Conservation (phyloP, 2,888 invertebrate genomes). For the Coecobrya sp. region DNA sequence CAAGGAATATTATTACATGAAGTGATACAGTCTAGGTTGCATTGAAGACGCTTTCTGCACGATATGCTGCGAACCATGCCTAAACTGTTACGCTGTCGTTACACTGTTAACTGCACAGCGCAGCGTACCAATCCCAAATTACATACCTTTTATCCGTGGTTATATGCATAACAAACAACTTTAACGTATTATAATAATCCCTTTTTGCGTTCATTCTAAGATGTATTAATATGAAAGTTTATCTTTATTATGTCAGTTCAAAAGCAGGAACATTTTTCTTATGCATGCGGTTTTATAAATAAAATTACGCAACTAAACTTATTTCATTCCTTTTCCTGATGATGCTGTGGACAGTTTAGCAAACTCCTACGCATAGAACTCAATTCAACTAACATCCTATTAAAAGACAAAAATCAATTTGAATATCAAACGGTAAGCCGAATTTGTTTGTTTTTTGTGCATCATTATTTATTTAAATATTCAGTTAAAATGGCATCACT, state of each 20-base stretch:
- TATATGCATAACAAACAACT: neutral
- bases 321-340: constrained; percentile 45
- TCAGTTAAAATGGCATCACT: neutral
- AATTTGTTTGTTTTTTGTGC: neutral
- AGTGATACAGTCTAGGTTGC: neutral
- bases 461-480: neutral
- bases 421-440: neutral
- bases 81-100: neutral
- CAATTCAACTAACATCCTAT: neutral
- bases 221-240: neutral
- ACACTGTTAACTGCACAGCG: neutral
- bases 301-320: constrained; percentile 36
- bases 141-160: constrained; percentile 7
- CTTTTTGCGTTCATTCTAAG: neutral
- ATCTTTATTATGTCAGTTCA: neutral
- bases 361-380: constrained; percentile 3
- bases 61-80: neutral
- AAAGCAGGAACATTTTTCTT: neutral
- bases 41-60: constrained; percentile 7
- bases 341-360: neutral
- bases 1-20: constrained; percentile 1
- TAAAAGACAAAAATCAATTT: neutral
- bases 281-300: constrained; percentile 11
- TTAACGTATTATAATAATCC: neutral
- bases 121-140: neutral